These are phyloP conservation scores for Pituophis catenifer DNA, from an alignment of 2,113 vertebrate genomes.

Conservation along the genomic window DNA sequence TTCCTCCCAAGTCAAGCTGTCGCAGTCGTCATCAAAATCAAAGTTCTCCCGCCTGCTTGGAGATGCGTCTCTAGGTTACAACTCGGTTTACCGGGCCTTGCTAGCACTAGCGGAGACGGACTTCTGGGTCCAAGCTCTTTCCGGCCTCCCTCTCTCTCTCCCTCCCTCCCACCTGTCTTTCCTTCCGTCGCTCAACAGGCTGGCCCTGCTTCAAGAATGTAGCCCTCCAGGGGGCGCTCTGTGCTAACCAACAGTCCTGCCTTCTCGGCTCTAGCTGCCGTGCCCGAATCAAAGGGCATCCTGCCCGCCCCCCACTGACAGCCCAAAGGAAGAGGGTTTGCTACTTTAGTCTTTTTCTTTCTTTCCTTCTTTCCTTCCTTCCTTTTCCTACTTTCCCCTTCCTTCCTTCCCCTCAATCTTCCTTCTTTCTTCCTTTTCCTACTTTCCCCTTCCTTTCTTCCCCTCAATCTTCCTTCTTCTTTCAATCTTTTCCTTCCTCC, in stretches of 20 bases:
- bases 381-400: too few relatives aligned
- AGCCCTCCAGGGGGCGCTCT: constrained; percentile 59
- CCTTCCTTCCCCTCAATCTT: too few relatives aligned
- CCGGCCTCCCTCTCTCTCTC: too few relatives aligned
- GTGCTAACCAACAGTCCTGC: not conserved
- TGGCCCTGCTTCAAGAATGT: not conserved
- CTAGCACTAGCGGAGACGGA: not conserved
- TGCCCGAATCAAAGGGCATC: too few relatives aligned
- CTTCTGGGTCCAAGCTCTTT: too few relatives aligned
- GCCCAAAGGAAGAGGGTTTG: not conserved
- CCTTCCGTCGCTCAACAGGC: not conserved
- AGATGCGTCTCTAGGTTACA: constrained; percentile 21
- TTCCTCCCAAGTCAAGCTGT: constrained; percentile 97
- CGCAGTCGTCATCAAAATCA: constrained; percentile 93
- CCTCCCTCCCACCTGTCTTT: not conserved
- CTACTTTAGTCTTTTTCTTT: not conserved
- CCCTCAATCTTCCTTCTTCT: too few relatives aligned
- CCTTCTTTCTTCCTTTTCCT: rapidly evolving
- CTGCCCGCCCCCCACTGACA: not conserved
- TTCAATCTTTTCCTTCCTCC: too few relatives aligned
- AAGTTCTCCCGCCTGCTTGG: constrained; percentile 87
- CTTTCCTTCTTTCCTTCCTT: too few relatives aligned
- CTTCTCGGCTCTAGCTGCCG: not conserved
- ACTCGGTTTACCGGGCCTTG: not conserved
- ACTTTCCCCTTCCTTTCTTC: too few relatives aligned